Evolutionary conservation across 2,113 vertebrate genomes (phyloP), one percentile per base, ranked within the genome.

Genomic region (Collichthys lucidus): DNA sequence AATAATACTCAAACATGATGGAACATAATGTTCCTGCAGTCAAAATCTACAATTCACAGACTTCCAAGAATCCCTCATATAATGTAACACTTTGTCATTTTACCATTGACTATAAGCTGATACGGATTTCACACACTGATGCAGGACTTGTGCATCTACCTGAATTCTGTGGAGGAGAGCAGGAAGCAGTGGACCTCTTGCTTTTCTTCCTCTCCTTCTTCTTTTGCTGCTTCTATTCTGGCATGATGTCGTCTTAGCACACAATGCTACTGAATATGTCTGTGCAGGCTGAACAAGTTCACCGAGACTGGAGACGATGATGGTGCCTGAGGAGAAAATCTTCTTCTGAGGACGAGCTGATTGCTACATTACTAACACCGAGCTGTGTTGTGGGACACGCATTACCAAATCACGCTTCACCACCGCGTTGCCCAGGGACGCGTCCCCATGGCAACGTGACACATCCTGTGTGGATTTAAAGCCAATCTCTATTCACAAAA

Each of bases 161-260:
- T 77, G 89, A 71, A 44, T 93, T 86, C 42, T 84, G 85, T 40
- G 82, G 44, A 29, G 86, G 74, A 3, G 73, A 76, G 22, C 60
- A 56, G 22, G 86, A 53, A 5, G 49, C 10, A 0, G 62, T 20
- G 40, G 64, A 49, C 72, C 89, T 88, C 5, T 75, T 90, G 44
- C 79, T 75, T 12, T 85, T 94, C 71, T 65, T 92, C 22, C 72
- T 91, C 16, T 77, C 90, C 87, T 82, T 94, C 74, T 84, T 87
- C 71, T 88, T 94, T 11, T 31, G 52, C n/a, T 83, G 49, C 5
- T 49, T 56, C 74, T 86, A 79, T 20, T 81, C 77, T 26, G 76
- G 63, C 87, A 89, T 90, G 65, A 19, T 78, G 78, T 47, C 7
- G 24, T 47, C 24, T 55, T 22, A 9, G 3, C 24, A 50, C 68